Percentiles rank a stretch among this genome's conserved stretches.
Conservation (phyloP, 2,888 invertebrate genomes). For the Synanthedon tipuliformis region DNA sequence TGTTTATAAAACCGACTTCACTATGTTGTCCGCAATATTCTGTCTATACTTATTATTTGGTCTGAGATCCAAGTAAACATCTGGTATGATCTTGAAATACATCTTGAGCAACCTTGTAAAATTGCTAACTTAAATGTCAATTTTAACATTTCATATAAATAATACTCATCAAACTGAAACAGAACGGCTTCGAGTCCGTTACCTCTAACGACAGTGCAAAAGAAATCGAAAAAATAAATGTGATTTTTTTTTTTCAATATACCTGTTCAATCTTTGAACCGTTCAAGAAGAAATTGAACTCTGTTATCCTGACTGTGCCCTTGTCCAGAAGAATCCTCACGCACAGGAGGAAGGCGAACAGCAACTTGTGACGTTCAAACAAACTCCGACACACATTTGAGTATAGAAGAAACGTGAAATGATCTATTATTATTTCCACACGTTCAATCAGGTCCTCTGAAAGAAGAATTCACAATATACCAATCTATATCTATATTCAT, state of each 20-base stretch:
- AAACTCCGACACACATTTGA: conserved; percentile 89
- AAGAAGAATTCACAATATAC: background rate
- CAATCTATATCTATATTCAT: too few species aligned
- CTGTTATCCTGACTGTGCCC: conserved; percentile 68
- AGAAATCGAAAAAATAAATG: background rate
- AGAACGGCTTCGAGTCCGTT: too few species aligned
- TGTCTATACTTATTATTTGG: too few species aligned
- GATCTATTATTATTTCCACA: conserved; percentile 81
- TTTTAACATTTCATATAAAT: too few species aligned
- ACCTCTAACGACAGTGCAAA: too few species aligned
- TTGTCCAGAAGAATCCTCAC: conserved; percentile 75
- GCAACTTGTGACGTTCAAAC: conserved; percentile 89
- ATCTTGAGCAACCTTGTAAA: too few species aligned
- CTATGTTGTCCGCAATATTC: too few species aligned
- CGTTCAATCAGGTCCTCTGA: conserved; percentile 77
- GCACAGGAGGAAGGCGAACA: conserved; percentile 83
- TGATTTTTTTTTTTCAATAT: conserved; percentile 3
- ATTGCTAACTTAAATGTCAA: too few species aligned
- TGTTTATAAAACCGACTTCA: too few species aligned
- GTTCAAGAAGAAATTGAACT: conserved; percentile 83
- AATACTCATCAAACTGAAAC: too few species aligned
- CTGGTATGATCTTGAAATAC: too few species aligned
- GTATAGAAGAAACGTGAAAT: conserved; percentile 86
- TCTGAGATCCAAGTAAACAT: too few species aligned
- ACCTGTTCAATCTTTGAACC: conserved; percentile 75